A percentile compares a stretch with the other conserved stretches of the same genome.
Conservation (phyloP, 1,140 invertebrate species). For the Ctenoplectra terminalis region DNA sequence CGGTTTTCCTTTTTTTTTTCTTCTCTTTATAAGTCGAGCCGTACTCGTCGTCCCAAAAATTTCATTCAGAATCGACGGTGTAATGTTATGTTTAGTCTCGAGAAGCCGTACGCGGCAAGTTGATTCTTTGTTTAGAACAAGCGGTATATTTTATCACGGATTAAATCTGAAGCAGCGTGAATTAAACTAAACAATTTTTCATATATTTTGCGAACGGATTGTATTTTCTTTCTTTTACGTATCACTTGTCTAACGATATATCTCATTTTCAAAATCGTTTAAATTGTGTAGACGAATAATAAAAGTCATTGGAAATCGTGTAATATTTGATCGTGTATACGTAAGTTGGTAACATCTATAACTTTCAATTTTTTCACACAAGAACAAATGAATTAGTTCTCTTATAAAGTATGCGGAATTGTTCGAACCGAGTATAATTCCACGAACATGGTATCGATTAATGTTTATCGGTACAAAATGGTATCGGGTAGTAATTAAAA, state of each 20-base stretch:
- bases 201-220: too few relatives aligned
- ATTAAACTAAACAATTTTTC: background rate
- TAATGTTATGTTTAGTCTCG: background rate
- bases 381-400: conserved; percentile 23
- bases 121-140: background rate
- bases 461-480: background rate
- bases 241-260: background rate
- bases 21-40: background rate
- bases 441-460: background rate
- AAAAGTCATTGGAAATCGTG: background rate
- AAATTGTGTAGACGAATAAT: background rate
- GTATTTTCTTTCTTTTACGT: too few relatives aligned
- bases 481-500: background rate
- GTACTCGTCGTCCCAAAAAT: background rate
- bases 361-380: conserved; percentile 8
- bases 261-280: background rate
- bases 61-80: conserved; percentile 36
- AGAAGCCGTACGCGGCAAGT: background rate
- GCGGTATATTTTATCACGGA: background rate
- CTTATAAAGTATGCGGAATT: background rate
- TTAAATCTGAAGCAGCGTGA: background rate
- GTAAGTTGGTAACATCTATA: background rate
- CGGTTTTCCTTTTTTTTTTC: background rate
- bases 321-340: too few relatives aligned
- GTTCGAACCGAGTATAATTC: background rate